These are phyloP conservation scores for Pectinophora gossypiella DNA, from an alignment of 1,140 invertebrate genomes.

Conservation along the genomic window DNA sequence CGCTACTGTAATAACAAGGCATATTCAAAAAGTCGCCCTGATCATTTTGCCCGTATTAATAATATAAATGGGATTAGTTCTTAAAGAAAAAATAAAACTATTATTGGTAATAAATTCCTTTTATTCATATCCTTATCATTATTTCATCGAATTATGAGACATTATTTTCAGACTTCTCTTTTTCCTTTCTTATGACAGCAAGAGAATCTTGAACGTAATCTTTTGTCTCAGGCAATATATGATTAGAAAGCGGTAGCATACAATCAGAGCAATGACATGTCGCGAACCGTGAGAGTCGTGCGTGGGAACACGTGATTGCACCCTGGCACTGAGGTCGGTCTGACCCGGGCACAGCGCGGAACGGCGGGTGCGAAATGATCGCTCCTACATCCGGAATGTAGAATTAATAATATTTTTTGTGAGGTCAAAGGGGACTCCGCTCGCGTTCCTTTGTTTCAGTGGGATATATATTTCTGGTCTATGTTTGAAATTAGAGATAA, in stretches of 20 bases:
- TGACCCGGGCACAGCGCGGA: slow-evolving; percentile 31
- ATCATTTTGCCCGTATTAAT: too few relatives aligned
- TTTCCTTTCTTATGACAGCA: too few relatives aligned
- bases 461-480: not conserved
- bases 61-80: too few relatives aligned
- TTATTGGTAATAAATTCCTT: too few relatives aligned
- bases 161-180: too few relatives aligned
- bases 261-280: slow-evolving; percentile 53
- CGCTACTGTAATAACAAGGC: too few relatives aligned
- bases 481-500: not conserved
- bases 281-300: slow-evolving; percentile 45
- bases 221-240: too few relatives aligned
- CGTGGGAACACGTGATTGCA: slow-evolving; percentile 59
- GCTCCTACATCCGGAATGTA: slow-evolving; percentile 41
- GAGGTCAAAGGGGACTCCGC: not conserved
- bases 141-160: too few relatives aligned
- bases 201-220: too few relatives aligned
- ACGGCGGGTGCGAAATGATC: slow-evolving; percentile 59
- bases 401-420: slow-evolving; percentile 30
- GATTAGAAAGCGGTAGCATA: slow-evolving; percentile 37
- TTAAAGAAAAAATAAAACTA: too few relatives aligned
- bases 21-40: too few relatives aligned
- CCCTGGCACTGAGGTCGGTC: slow-evolving; percentile 41
- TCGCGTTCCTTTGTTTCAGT: not conserved
- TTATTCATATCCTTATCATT: too few relatives aligned